Conservation (phyloP, 1,140 invertebrate genomes). For the Carposina sasakii region DNA sequence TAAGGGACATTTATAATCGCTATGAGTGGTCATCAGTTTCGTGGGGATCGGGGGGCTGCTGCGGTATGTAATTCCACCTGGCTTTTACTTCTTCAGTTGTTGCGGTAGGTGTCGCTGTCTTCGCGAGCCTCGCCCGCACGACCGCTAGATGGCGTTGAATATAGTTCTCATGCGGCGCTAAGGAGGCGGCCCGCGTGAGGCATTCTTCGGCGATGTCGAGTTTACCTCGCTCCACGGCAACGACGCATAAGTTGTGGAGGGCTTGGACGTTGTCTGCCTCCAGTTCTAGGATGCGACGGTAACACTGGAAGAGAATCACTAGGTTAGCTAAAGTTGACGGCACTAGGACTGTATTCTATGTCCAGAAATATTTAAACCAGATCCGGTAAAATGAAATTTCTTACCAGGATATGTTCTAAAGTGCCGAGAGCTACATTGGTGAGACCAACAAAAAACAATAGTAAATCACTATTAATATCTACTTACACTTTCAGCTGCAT, state of each 20-base stretch:
- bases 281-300: slow-evolving; percentile 87
- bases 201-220: slow-evolving; percentile 88
- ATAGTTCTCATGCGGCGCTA: slow-evolving; percentile 93
- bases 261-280: slow-evolving; percentile 96
- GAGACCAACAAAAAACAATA: no score
- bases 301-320: slow-evolving; percentile 84
- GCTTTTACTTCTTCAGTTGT: slow-evolving; percentile 41
- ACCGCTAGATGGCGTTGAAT: slow-evolving; percentile 91
- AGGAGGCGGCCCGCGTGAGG: slow-evolving; percentile 82
- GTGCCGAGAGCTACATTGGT: no score
- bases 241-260: slow-evolving; percentile 96
- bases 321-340: no score
- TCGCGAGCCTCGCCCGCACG: slow-evolving; percentile 80
- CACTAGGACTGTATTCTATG: no score
- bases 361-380: no score
- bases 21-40: slow-evolving; percentile 48
- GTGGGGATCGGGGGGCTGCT: slow-evolving; percentile 61
- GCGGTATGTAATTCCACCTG: slow-evolving; percentile 64
- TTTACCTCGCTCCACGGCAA: slow-evolving; percentile 92
- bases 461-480: no score
- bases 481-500: slow-evolving; percentile 91
- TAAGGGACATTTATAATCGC: no score
- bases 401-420: no score
- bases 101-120: slow-evolving; percentile 20
- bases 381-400: no score